Conservation (phyloP, 2,888 invertebrate genomes). For the Spicauda simplicius region DNA sequence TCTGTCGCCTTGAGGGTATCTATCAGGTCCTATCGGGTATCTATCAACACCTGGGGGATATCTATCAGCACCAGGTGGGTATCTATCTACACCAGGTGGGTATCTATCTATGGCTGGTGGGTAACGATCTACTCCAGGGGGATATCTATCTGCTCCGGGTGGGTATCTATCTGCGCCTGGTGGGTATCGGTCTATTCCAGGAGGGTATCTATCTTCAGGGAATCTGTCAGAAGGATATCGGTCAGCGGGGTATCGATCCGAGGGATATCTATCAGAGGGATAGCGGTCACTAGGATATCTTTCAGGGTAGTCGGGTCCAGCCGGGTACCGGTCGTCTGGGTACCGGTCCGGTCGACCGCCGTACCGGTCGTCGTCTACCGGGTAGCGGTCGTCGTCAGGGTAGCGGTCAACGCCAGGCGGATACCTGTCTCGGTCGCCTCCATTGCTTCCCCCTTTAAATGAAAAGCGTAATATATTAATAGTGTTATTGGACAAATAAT, state of each 20-base stretch:
- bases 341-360: constrained; percentile 79
- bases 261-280: constrained; percentile 59
- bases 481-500: background rate
- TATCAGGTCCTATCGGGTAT: constrained; percentile 29
- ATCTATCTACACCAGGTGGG: constrained; percentile 73
- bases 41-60: constrained; percentile 53
- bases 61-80: constrained; percentile 53
- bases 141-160: constrained; percentile 68
- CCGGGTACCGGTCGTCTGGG: constrained; percentile 76
- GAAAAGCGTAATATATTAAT: constrained; percentile 16
- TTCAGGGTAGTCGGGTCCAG: constrained; percentile 67
- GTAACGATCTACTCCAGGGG: constrained; percentile 78
- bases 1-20: constrained; percentile 62
- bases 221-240: constrained; percentile 64
- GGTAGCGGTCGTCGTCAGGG: constrained; percentile 81
- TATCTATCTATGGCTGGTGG: constrained; percentile 81
- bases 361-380: constrained; percentile 74
- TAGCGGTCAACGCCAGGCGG: constrained; percentile 78
- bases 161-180: constrained; percentile 74
- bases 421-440: constrained; percentile 69
- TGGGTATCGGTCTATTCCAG: constrained; percentile 66
- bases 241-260: constrained; percentile 59
- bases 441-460: constrained; percentile 75
- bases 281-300: constrained; percentile 65
- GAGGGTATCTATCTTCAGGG: constrained; percentile 80